Evolutionary conservation across 2,888 invertebrate genomes (phyloP).

Genomic region (Neoascia interrupta): DNA sequence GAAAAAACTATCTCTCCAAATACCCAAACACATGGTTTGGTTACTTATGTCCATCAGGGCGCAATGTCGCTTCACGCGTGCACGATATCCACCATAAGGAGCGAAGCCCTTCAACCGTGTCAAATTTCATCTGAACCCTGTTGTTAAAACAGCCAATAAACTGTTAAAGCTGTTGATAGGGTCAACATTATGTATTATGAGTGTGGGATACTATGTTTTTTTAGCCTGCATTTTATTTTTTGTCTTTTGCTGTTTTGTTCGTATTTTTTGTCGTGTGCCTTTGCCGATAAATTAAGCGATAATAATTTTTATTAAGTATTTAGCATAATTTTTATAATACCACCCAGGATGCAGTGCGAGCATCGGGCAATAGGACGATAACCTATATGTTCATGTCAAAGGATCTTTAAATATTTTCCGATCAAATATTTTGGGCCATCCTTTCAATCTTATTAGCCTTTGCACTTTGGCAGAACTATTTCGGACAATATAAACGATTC

Average conservation of each 20-base stretch:
- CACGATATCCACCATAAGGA: constrained; percentile 24
- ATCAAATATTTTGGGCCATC: too few relatives aligned
- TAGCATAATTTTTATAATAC: constrained; percentile 27
- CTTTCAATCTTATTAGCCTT: too few relatives aligned
- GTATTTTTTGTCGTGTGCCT: constrained; percentile 42
- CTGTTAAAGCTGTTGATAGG: constrained; percentile 44
- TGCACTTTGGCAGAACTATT: too few relatives aligned
- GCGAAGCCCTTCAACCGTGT: constrained; percentile 76
- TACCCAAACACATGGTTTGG: not conserved
- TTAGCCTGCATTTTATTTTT: too few relatives aligned
- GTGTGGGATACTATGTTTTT: constrained; percentile 19
- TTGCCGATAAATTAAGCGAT: constrained; percentile 42
- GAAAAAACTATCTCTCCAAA: too few relatives aligned
- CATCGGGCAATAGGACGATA: too few relatives aligned
- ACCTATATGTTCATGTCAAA: too few relatives aligned
- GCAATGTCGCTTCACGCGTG: constrained; percentile 10
- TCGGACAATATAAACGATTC: constrained; percentile 33
- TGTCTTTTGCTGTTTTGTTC: constrained; percentile 26
- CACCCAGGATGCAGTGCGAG: constrained; percentile 66
- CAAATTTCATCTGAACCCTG: constrained; percentile 74
- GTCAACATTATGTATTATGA: constrained; percentile 12
- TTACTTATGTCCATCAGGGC: not conserved
- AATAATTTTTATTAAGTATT: constrained; percentile 24
- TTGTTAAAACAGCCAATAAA: constrained; percentile 33
- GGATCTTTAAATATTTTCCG: constrained; percentile 18